These are phyloP conservation scores for Tachina fera DNA, from an alignment of 2,888 invertebrate species.

Conservation along the genomic window DNA sequence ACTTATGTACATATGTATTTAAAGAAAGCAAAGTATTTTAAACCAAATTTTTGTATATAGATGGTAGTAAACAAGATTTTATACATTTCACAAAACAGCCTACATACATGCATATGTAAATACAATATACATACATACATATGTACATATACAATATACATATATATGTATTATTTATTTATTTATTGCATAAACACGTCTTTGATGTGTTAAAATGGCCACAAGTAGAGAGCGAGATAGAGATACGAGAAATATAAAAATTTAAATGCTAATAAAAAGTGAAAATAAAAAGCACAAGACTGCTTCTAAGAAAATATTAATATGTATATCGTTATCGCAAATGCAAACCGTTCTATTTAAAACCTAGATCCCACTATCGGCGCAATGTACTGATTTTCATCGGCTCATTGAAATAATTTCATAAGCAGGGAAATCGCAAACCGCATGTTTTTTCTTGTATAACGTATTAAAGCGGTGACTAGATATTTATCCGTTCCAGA, in stretches of 20 bases:
- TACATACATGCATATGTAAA: background rate
- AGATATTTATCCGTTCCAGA: no score
- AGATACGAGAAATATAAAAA: conserved; percentile 31
- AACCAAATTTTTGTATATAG: background rate
- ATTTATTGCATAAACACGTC: background rate
- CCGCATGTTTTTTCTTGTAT: no score
- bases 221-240: background rate
- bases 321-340: no score
- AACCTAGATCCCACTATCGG: no score
- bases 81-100: background rate
- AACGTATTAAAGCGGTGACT: no score
- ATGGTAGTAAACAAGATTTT: conserved; percentile 27
- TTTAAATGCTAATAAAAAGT: conserved; percentile 50
- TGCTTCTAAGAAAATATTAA: background rate
- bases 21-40: background rate
- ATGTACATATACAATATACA: background rate
- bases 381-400: no score
- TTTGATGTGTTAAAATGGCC: conserved; percentile 3
- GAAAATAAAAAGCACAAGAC: background rate
- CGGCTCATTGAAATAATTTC: no score
- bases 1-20: no score
- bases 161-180: background rate
- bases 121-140: background rate
- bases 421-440: no score
- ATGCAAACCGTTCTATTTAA: no score